Conservation (phyloP, 2,113 vertebrate genomes). For the Epinephelus fuscoguttatus region DNA sequence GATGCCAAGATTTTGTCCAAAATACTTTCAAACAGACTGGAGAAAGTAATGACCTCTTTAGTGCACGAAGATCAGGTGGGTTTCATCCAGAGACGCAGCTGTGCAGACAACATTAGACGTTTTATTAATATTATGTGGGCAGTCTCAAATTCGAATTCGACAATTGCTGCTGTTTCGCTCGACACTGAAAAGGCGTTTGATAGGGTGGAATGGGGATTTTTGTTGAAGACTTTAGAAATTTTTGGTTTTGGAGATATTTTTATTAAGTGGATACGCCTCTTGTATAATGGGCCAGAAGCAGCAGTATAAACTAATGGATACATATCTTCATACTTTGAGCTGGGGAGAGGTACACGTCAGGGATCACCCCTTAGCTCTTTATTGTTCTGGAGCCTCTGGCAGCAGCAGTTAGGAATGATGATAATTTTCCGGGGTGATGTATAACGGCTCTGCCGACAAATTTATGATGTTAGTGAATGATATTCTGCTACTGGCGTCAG, state of each 20-base stretch:
- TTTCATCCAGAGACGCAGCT: too few species aligned
- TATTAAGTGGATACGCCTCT: not conserved
- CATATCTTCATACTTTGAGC: not conserved
- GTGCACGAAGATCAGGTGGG: too few species aligned
- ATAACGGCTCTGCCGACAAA: not conserved
- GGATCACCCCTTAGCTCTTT: not conserved
- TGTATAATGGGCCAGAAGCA: not conserved
- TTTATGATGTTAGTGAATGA: not conserved
- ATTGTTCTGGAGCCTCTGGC: not conserved
- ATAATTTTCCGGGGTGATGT: not conserved
- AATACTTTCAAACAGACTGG: too few species aligned
- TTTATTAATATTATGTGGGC: too few species aligned
- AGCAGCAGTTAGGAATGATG: not conserved
- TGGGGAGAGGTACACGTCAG: not conserved
- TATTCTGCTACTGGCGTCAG: not conserved
- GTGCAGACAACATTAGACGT: too few species aligned
- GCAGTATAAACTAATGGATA: not conserved
- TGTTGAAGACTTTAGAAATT: too few species aligned
- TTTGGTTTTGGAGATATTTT: not conserved
- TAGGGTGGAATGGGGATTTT: too few species aligned
- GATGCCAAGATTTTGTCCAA: too few species aligned
- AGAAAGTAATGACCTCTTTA: too few species aligned
- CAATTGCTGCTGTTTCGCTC: too few species aligned
- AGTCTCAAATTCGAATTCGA: too few species aligned
- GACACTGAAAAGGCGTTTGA: too few species aligned